Percentiles rank a stretch among this genome's conserved stretches.
These are phyloP conservation scores for Anoplius nigerrimus DNA, from an alignment of 2,888 invertebrate genomes.

Conservation along the genomic window DNA sequence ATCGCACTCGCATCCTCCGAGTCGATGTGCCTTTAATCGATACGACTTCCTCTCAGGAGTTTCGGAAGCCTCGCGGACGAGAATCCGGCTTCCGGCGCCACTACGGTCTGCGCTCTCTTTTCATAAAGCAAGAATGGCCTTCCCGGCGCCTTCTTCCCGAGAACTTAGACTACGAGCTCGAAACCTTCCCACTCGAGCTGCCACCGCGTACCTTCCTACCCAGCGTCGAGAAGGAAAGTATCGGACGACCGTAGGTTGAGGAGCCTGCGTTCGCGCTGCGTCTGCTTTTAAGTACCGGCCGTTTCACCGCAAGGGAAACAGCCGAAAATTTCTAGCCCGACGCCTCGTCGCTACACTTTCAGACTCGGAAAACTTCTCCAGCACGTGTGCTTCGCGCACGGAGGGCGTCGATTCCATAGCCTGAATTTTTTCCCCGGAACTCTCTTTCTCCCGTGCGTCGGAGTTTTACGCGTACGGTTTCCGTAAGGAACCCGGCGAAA, in stretches of 20 bases:
- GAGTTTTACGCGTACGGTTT: too few relatives aligned
- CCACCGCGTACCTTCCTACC: background rate
- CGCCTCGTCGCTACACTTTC: too few relatives aligned
- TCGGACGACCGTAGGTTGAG: slow-evolving; percentile 40
- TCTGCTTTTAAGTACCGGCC: slow-evolving; percentile 23
- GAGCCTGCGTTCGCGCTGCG: slow-evolving; percentile 32
- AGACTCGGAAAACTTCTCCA: too few relatives aligned
- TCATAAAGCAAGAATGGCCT: background rate
- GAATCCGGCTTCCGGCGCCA: background rate
- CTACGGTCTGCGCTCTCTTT: slow-evolving; percentile 18
- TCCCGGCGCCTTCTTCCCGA: background rate
- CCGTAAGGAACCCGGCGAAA: too few relatives aligned
- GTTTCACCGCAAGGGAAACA: slow-evolving; percentile 39
- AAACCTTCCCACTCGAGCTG: background rate
- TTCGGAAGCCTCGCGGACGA: slow-evolving; percentile 28
- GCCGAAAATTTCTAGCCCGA: slow-evolving; percentile 42
- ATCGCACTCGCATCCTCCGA: background rate
- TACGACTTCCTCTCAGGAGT: slow-evolving; percentile 12
- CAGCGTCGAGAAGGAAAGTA: slow-evolving; percentile 28
- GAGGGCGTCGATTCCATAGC: too few relatives aligned
- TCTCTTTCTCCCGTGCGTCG: too few relatives aligned
- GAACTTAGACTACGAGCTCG: too few relatives aligned
- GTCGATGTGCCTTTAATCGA: slow-evolving; percentile 14
- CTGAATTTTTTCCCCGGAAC: too few relatives aligned
- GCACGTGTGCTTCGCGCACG: too few relatives aligned